A percentile compares a stretch with the other conserved stretches of the same genome.
These are phyloP conservation scores for Hystrix cristata DNA, from an alignment of 2,113 vertebrate species.

Conservation along the genomic window DNA sequence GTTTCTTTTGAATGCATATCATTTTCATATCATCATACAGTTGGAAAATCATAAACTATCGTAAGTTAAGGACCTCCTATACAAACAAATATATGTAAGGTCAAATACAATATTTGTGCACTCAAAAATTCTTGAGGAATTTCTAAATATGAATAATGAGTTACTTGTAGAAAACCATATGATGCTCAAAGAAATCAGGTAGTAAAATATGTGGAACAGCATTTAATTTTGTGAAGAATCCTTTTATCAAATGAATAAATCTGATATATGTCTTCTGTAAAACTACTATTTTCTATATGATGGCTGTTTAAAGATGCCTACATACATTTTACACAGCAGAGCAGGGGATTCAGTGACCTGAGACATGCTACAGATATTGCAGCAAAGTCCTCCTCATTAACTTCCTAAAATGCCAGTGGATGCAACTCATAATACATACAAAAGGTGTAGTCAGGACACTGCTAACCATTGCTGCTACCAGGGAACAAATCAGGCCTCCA, in stretches of 20 bases:
- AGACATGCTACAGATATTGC: neutral
- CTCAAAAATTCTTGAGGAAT: neutral
- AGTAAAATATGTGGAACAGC: neutral
- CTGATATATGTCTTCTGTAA: neutral
- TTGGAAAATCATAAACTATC: neutral
- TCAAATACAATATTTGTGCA: neutral
- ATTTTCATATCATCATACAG: neutral
- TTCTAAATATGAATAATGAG: neutral
- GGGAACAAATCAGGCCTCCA: neutral
- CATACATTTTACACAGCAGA: neutral
- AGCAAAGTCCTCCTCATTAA: neutral
- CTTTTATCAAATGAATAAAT: neutral
- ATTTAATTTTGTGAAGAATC: neutral
- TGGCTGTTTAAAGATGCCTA: neutral
- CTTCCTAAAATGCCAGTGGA: neutral
- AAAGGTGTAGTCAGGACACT: neutral
- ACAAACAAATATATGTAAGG: too few species aligned
- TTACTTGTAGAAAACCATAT: neutral
- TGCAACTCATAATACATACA: neutral
- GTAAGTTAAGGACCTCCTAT: neutral
- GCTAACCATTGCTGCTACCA: neutral
- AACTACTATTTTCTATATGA: neutral
- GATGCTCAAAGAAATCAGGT: neutral
- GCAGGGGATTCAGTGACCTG: neutral
- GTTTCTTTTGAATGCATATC: neutral